phyloP scores from a whole-genome alignment of 2,888 invertebrate species.

The Heteromyza rotundicornis region DNA sequence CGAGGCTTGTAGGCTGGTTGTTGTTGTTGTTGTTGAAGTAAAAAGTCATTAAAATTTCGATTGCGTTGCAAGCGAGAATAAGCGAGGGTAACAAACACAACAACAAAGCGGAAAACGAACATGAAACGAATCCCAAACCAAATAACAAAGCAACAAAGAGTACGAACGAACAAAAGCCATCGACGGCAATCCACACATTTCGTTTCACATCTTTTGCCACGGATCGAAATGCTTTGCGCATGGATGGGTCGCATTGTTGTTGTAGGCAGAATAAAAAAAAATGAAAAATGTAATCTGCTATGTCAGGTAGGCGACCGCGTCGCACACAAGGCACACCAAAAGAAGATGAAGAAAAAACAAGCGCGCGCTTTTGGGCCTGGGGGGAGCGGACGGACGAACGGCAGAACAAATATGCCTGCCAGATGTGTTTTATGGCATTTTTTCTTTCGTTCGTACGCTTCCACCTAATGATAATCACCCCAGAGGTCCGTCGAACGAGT shows the following conservation, averaged over 20 bases:
- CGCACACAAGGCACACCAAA: background rate
- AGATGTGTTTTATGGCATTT: slow-evolving; percentile 49
- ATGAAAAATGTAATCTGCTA: slow-evolving; percentile 3
- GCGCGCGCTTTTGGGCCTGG: background rate
- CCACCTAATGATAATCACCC: slow-evolving; percentile 23
- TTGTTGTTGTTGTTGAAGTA: too few species aligned
- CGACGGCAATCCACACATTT: background rate
- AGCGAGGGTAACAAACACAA: slow-evolving; percentile 45
- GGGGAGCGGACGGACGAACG: background rate
- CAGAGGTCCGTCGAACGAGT: slow-evolving; percentile 14
- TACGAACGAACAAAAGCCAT: slow-evolving; percentile 30
- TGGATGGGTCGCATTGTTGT: slow-evolving; percentile 12
- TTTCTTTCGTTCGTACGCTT: slow-evolving; percentile 31
- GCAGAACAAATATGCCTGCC: slow-evolving; percentile 46
- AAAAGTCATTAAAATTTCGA: slow-evolving; percentile 1
- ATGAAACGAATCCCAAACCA: slow-evolving; percentile 18
- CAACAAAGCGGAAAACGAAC: slow-evolving; percentile 19
- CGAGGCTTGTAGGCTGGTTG: slow-evolving; percentile 19
- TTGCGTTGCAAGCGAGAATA: slow-evolving; percentile 39
- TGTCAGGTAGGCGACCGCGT: slow-evolving; percentile 1
- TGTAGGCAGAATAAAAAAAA: background rate
- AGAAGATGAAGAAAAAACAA: slow-evolving; percentile 10
- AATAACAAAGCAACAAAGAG: slow-evolving; percentile 29
- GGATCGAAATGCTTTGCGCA: slow-evolving; percentile 14
- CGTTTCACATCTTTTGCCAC: background rate